Conservation (phyloP, 2,888 invertebrate species). For the Mactromeris polynyma region DNA sequence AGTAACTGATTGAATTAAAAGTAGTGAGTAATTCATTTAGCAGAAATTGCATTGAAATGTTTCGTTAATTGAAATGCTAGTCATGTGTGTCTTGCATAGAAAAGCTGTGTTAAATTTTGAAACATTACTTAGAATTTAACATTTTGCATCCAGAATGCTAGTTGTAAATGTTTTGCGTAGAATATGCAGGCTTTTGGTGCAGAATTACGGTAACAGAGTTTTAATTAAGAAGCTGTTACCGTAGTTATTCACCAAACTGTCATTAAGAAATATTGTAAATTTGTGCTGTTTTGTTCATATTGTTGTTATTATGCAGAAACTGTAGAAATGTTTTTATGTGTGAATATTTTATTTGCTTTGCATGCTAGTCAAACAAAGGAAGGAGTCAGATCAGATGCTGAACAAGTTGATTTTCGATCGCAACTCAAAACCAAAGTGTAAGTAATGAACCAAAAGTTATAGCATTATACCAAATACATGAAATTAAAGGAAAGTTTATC, state of each 20-base stretch:
- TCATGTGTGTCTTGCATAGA: neutral
- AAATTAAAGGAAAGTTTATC: neutral
- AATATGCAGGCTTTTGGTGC: neutral
- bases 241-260: no score
- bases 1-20: neutral
- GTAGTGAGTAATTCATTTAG: no score
- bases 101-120: neutral
- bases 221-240: no score
- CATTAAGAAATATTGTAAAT: neutral
- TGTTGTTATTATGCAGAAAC: neutral
- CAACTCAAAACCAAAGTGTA: slow-evolving; percentile 70
- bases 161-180: neutral
- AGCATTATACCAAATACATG: neutral
- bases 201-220: no score
- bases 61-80: neutral
- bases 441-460: slow-evolving; percentile 43
- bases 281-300: neutral
- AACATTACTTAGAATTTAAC: neutral
- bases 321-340: neutral
- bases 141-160: neutral
- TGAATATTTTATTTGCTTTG: slow-evolving; percentile 18
- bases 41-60: neutral
- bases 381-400: slow-evolving; percentile 68
- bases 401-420: slow-evolving; percentile 74
- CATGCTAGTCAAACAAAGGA: slow-evolving; percentile 73